Percentiles rank a stretch among this genome's conserved stretches.
These are phyloP conservation scores for Miltochrista miniata DNA, from an alignment of 2,888 invertebrate genomes.

Conservation along the genomic window DNA sequence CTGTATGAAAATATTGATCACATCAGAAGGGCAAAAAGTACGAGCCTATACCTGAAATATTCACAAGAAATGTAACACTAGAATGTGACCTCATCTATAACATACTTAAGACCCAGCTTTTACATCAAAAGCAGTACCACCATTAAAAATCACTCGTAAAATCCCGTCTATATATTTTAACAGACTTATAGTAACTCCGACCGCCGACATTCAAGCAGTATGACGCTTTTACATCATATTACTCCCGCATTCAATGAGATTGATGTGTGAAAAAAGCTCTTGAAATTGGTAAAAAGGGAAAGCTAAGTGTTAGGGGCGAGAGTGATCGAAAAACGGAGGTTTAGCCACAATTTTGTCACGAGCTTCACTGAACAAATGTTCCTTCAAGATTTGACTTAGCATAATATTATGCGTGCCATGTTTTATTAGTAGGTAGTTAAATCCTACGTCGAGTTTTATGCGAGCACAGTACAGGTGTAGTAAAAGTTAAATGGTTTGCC, in stretches of 20 bases:
- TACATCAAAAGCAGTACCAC: slow-evolving; percentile 20
- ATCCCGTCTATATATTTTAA: slow-evolving; percentile 37
- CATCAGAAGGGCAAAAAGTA: no score
- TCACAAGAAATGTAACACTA: no score
- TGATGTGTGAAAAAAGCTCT: slow-evolving; percentile 79
- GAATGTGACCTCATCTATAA: slow-evolving; percentile 3
- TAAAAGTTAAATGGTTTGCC: no score
- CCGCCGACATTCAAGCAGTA: slow-evolving; percentile 46
- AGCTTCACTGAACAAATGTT: slow-evolving; percentile 79
- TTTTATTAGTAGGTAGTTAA: slow-evolving; percentile 67
- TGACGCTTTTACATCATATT: slow-evolving; percentile 72
- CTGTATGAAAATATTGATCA: no score
- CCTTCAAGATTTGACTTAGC: slow-evolving; percentile 73
- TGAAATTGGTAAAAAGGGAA: slow-evolving; percentile 82
- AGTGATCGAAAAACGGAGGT: slow-evolving; percentile 75
- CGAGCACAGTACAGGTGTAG: no score
- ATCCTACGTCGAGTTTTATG: no score
- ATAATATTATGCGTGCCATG: slow-evolving; percentile 69
- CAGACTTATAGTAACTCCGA: slow-evolving; percentile 45
- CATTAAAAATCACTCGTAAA: slow-evolving; percentile 28
- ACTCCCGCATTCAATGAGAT: slow-evolving; percentile 72
- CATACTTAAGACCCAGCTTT: neutral
- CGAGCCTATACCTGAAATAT: no score
- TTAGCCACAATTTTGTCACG: slow-evolving; percentile 79
- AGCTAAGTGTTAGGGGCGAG: slow-evolving; percentile 77